Evolutionary conservation across 2,888 invertebrate species (phyloP).

Genomic region (Xestia rhomboidea): DNA sequence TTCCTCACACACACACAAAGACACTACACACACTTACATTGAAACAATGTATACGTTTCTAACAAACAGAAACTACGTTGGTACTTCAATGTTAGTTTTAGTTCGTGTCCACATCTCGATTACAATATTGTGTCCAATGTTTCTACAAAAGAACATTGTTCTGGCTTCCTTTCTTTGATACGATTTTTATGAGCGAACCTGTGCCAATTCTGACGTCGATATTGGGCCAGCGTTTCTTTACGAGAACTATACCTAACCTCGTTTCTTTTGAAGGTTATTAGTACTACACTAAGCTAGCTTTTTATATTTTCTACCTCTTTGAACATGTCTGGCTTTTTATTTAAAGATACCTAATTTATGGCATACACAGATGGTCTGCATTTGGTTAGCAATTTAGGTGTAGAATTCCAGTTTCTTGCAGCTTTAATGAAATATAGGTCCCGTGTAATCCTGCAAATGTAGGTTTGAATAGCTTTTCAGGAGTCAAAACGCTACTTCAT

Average conservation of each 20-base stretch:
- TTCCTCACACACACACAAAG: neutral
- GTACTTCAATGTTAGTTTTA: slow-evolving; percentile 40
- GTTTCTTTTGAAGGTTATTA: slow-evolving; percentile 23
- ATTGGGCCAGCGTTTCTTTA: slow-evolving; percentile 34
- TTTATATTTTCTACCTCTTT: neutral
- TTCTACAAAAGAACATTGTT: slow-evolving; percentile 28
- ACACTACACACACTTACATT: neutral
- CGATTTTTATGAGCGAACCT: slow-evolving; percentile 45
- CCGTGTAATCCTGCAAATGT: no score
- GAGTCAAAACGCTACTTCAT: neutral
- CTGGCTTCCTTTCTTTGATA: slow-evolving; percentile 36
- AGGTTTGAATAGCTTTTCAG: neutral
- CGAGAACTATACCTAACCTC: neutral
- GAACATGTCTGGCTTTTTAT: neutral
- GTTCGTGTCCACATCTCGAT: slow-evolving; percentile 52
- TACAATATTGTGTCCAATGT: slow-evolving; percentile 56
- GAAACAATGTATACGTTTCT: neutral
- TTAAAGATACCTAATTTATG: neutral
- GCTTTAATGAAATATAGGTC: no score
- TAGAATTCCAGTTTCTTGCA: neutral
- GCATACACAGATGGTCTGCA: neutral
- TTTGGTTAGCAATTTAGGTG: neutral
- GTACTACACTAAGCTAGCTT: neutral
- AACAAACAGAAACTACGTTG: slow-evolving; percentile 27
- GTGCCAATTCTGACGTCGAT: slow-evolving; percentile 48